phyloP scores from a whole-genome alignment of 2,797 vertebrate species.

The Manis pentadactyla region DNA sequence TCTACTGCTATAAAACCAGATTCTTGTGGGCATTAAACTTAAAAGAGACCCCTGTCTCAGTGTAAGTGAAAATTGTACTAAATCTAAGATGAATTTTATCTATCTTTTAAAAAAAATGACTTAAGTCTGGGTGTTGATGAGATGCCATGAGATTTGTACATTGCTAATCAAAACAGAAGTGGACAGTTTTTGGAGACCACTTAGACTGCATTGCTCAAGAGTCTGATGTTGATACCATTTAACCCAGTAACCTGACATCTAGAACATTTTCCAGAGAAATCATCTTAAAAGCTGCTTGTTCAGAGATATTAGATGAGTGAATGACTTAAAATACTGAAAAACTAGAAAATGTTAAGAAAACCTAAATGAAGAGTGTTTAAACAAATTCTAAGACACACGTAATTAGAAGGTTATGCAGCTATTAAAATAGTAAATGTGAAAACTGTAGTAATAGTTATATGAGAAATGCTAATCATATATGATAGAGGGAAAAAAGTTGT shows the following conservation, averaged over 20 bases:
- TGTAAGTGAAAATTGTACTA: background rate
- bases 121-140: background rate
- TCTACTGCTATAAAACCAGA: background rate
- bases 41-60: background rate
- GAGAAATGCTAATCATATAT: slow-evolving; percentile 38
- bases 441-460: background rate
- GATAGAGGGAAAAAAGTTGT: background rate
- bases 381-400: background rate
- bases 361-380: slow-evolving; percentile 9
- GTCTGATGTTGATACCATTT: background rate
- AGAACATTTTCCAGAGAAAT: slow-evolving; percentile 3
- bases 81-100: background rate
- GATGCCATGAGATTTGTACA: background rate
- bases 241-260: background rate
- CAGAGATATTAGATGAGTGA: background rate
- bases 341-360: background rate
- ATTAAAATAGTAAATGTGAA: slow-evolving; percentile 9
- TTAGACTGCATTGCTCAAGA: background rate
- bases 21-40: background rate
- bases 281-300: slow-evolving; percentile 15
- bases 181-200: background rate
- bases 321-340: background rate
- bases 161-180: background rate
- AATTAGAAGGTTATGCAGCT: slow-evolving; percentile 22
- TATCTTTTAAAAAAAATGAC: background rate